Conservation (phyloP, 2,888 invertebrate genomes). For the Drosophila mettleri region DNA sequence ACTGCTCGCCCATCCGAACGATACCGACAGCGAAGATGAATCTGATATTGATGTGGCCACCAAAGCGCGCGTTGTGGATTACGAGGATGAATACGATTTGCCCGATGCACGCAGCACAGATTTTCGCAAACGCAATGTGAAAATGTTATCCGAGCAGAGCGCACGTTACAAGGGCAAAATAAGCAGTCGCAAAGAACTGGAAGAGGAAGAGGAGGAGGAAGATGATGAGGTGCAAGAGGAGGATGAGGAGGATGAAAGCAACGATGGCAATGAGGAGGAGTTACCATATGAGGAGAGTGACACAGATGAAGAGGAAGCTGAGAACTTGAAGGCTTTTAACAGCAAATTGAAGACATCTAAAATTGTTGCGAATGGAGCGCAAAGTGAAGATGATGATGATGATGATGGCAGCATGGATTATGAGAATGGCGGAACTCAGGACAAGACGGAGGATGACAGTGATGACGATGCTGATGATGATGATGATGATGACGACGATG, state of each 20-base stretch:
- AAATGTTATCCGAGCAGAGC: slow-evolving; percentile 89
- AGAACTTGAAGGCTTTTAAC: slow-evolving; percentile 42
- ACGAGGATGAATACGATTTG: slow-evolving; percentile 78
- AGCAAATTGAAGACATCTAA: slow-evolving; percentile 32
- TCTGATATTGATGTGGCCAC: slow-evolving; percentile 85
- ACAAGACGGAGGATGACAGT: slow-evolving; percentile 33
- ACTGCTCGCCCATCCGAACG: slow-evolving; percentile 87
- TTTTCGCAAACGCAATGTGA: slow-evolving; percentile 89
- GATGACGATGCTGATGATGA: slow-evolving; percentile 42
- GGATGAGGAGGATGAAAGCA: slow-evolving; percentile 63
- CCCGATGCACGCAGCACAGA: slow-evolving; percentile 86
- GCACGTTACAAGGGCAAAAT: slow-evolving; percentile 91
- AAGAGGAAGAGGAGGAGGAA: slow-evolving; percentile 44
- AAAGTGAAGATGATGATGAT: slow-evolving; percentile 21
- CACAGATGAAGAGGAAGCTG: slow-evolving; percentile 59
- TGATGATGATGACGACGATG: slow-evolving; percentile 53
- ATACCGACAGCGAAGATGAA: slow-evolving; percentile 87
- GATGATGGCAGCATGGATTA: slow-evolving; percentile 37
- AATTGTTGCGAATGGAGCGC: slow-evolving; percentile 58
- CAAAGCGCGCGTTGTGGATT: slow-evolving; percentile 86
- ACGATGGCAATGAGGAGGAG: slow-evolving; percentile 61
- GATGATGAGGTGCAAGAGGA: slow-evolving; percentile 61
- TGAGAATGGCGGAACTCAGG: slow-evolving; percentile 8
- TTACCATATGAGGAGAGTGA: slow-evolving; percentile 64
- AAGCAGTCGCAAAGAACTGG: slow-evolving; percentile 87